These are phyloP conservation scores for Anthopleura sola DNA, from an alignment of 64 coral and sea anemone species.

Conservation along the genomic window DNA sequence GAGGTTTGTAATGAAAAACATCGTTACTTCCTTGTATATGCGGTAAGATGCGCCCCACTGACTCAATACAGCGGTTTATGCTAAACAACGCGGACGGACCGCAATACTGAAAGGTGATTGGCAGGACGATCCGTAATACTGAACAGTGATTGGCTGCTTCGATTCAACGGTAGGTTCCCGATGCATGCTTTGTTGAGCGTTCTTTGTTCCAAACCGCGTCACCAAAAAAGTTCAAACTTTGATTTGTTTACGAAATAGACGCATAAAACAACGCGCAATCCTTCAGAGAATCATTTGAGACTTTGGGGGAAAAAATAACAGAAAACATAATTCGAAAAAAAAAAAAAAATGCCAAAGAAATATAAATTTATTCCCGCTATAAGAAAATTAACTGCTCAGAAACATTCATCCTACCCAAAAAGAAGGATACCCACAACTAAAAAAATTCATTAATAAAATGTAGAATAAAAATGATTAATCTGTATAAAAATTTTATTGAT, in stretches of 20 bases:
- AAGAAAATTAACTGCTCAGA: too few relatives aligned
- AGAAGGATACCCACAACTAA: too few relatives aligned
- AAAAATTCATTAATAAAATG: not conserved
- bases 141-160: not conserved
- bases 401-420: too few relatives aligned
- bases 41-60: too few relatives aligned
- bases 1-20: too few relatives aligned
- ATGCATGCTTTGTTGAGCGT: not conserved
- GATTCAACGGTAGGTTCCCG: not conserved
- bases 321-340: not conserved
- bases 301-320: too few relatives aligned
- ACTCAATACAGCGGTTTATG: too few relatives aligned
- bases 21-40: too few relatives aligned
- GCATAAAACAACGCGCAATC: not conserved
- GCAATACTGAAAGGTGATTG: too few relatives aligned
- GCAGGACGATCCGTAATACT: not conserved
- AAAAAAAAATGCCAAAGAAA: not conserved
- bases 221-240: not conserved
- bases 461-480: not conserved
- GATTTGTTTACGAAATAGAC: not conserved
- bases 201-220: not conserved
- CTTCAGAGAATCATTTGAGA: too few relatives aligned
- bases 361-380: too few relatives aligned
- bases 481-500: conserved; percentile 2
- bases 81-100: too few relatives aligned